phyloP scores from a whole-genome alignment of 2,797 vertebrate species.

The Chaunax sp. region DNA sequence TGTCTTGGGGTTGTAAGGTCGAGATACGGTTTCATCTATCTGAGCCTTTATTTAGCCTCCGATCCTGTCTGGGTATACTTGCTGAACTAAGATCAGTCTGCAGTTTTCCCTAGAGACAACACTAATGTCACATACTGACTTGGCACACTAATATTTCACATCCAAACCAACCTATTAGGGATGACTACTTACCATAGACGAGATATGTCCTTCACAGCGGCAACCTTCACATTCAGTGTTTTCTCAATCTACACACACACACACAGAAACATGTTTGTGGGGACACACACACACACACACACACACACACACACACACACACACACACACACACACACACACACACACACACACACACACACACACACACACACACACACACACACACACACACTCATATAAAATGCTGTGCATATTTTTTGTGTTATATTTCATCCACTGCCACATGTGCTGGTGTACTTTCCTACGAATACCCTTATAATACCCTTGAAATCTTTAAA shows the following conservation, averaged over 20 bases:
- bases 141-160: constrained; percentile 96
- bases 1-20: constrained; percentile 76
- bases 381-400: constrained; percentile 28
- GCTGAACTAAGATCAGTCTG: constrained; percentile 89
- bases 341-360: constrained; percentile 34
- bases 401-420: constrained; percentile 58
- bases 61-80: constrained; percentile 77
- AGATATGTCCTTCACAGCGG: constrained; percentile 95
- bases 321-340: constrained; percentile 22
- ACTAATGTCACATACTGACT: constrained; percentile 93
- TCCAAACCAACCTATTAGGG: constrained; percentile 95
- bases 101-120: constrained; percentile 90
- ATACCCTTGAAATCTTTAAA: constrained; percentile 65
- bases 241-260: constrained; percentile 67
- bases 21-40: constrained; percentile 81
- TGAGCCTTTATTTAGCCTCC: constrained; percentile 86
- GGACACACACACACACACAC: constrained; percentile 32
- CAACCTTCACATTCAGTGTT: constrained; percentile 86
- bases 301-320: constrained; percentile 16
- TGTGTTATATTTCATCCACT: constrained; percentile 65
- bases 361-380: constrained; percentile 19
- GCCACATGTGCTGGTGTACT: constrained; percentile 47
- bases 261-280: constrained; percentile 42
- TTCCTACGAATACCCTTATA: constrained; percentile 48
- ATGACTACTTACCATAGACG: constrained; percentile 94